Evolutionary conservation across 2,113 vertebrate species (phyloP), one percentile per base, ranked within the genome.

Genomic region (Scopus umbretta): DNA sequence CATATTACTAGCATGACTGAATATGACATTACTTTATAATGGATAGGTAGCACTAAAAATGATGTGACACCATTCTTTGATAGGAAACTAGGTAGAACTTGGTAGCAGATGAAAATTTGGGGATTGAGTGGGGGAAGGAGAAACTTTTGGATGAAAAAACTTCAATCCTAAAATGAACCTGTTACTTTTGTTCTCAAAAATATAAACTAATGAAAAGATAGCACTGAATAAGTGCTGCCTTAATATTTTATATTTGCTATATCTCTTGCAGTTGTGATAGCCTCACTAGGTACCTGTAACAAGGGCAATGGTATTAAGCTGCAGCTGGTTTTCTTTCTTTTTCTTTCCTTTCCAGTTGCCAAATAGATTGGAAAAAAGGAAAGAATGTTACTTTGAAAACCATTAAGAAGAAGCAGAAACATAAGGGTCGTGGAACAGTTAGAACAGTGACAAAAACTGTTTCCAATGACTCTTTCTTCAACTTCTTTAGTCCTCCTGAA

Each of bases 351-450:
- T 76, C 23, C 92, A 99, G 99, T 76, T 99, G 99, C 97, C 98
- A 98, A 52, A 99, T 99, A 96, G 99, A 99, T 93, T 99, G 99
- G 99, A 99, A 99, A 56, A 99, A 99, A 97, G 99, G 99, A 88
- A 99, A 99, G 96, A 99, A 99, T 82, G 99, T 99, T 96, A 99
- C 99, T 91, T 97, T 99, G 98, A 99, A 99, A 98, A 99, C 99
- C 12, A 99, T 99, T 97, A 99, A 99, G 97, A 99, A 99, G 98
- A 99, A 99, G 90, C 99, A 99, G 97, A 99, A 99, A 96, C 99
- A 99, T 98, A 99, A 99, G 99, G 99, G 99, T 23, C 99, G 99
- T 10, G 99, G 99, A 75, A 99, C 99, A 58, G 99, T 99, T 96
- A 98, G 99, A 97, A 99, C 99, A 0, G 99, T 99, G 98, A 99